Percentiles rank a stretch among this genome's conserved stretches.
These are phyloP conservation scores for Ochotona curzoniae DNA, from an alignment of 2,113 vertebrate species.

Conservation along the genomic window DNA sequence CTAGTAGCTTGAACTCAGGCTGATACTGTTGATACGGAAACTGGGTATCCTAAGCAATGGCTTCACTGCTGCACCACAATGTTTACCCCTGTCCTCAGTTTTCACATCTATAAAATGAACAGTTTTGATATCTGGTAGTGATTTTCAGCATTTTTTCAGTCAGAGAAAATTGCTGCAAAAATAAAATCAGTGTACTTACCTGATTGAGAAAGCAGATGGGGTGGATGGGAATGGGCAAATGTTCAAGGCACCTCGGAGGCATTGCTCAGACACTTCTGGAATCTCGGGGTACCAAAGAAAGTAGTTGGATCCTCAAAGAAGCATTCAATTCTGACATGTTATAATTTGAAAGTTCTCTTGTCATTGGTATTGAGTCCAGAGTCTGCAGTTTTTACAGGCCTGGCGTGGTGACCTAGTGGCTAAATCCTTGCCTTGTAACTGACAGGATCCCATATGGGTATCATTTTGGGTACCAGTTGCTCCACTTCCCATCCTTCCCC, in stretches of 20 bases:
- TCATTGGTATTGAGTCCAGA: constrained; percentile 42
- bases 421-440: no score
- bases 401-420: no score
- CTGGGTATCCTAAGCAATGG: no score
- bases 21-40: no score
- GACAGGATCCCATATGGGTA: no score
- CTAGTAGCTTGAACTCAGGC: no score
- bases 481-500: no score
- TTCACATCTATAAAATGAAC: not conserved
- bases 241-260: not conserved
- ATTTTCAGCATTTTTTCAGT: constrained; percentile 47
- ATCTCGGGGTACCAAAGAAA: not conserved
- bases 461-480: no score
- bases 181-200: not conserved
- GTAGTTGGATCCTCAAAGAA: not conserved
- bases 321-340: not conserved
- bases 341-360: constrained; percentile 3
- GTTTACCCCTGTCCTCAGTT: not conserved
- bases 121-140: not conserved
- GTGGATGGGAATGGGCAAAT: not conserved
- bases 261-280: not conserved
- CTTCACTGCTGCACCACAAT: no score
- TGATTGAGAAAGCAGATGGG: not conserved
- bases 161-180: not conserved
- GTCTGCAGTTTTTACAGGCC: not conserved